phyloP scores from a whole-genome alignment of 2,888 invertebrate genomes.

The Eristalis pertinax region DNA sequence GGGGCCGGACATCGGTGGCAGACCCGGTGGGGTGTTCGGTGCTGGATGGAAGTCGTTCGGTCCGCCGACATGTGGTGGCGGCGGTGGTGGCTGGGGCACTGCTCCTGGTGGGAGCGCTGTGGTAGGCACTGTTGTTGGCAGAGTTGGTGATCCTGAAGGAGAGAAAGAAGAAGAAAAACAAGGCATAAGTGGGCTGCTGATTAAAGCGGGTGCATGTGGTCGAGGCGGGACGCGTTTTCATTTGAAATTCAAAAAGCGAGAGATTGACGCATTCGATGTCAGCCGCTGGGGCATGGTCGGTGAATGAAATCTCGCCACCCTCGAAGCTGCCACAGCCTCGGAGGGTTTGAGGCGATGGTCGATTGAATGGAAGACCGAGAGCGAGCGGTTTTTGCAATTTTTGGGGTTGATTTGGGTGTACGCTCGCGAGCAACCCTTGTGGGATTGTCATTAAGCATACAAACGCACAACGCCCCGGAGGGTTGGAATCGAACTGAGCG shows the following conservation, averaged over 20 bases:
- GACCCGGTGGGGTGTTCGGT: slow-evolving; percentile 74
- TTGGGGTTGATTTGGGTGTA: slow-evolving; percentile 52
- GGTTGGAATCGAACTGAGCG: not conserved
- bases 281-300: not conserved
- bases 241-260: not conserved
- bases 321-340: not conserved
- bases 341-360: not conserved
- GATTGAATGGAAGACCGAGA: slow-evolving; percentile 27
- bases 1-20: slow-evolving; percentile 64
- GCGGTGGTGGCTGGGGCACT: slow-evolving; percentile 72
- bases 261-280: not conserved
- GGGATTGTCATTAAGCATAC: slow-evolving; percentile 36
- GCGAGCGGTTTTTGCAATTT: slow-evolving; percentile 7
- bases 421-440: slow-evolving; percentile 43
- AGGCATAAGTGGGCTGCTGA: not conserved
- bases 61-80: slow-evolving; percentile 71
- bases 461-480: slow-evolving; percentile 21
- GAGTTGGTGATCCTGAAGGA: slow-evolving; percentile 82
- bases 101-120: slow-evolving; percentile 63
- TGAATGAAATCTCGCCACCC: not conserved
- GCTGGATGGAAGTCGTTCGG: slow-evolving; percentile 73
- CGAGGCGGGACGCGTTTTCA: not conserved
- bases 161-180: slow-evolving; percentile 58
- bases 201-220: not conserved
- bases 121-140: slow-evolving; percentile 79